Evolutionary conservation across 2,113 vertebrate genomes (phyloP).

Genomic region (Cairina moschata): DNA sequence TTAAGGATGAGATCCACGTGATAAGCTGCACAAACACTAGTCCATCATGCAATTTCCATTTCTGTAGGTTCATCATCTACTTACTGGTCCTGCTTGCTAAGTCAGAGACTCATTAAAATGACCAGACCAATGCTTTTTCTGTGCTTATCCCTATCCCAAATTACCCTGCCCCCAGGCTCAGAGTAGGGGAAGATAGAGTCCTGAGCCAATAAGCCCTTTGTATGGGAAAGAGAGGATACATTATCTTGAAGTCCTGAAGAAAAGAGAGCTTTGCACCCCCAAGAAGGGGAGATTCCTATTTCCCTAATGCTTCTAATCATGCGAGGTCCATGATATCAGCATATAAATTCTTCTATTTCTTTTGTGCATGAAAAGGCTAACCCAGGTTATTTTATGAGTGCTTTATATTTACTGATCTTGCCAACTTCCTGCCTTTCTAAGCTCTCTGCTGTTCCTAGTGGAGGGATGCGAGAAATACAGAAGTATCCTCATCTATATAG

Average conservation of each 20-base stretch:
- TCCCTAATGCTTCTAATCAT: slow-evolving; percentile 43
- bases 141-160: slow-evolving; percentile 59
- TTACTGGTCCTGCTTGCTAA: background rate
- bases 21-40: background rate
- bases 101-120: slow-evolving; percentile 38
- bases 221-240: slow-evolving; percentile 37
- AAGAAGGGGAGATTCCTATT: slow-evolving; percentile 52
- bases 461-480: slow-evolving; percentile 20
- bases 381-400: slow-evolving; percentile 1
- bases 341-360: slow-evolving; percentile 25
- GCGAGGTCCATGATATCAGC: slow-evolving; percentile 3
- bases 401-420: background rate
- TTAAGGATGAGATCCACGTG: background rate
- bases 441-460: slow-evolving; percentile 59
- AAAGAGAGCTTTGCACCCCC: slow-evolving; percentile 57
- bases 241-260: slow-evolving; percentile 51
- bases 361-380: slow-evolving; percentile 16
- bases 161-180: slow-evolving; percentile 58
- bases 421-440: background rate
- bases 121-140: background rate
- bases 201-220: slow-evolving; percentile 63
- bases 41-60: slow-evolving; percentile 38
- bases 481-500: background rate
- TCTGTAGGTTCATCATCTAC: slow-evolving; percentile 38
- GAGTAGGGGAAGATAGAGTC: slow-evolving; percentile 40